A percentile compares a stretch with the other conserved stretches of the same genome.
Evolutionary conservation across 2,888 invertebrate species (phyloP).

Genomic region (Hesperia comma): DNA sequence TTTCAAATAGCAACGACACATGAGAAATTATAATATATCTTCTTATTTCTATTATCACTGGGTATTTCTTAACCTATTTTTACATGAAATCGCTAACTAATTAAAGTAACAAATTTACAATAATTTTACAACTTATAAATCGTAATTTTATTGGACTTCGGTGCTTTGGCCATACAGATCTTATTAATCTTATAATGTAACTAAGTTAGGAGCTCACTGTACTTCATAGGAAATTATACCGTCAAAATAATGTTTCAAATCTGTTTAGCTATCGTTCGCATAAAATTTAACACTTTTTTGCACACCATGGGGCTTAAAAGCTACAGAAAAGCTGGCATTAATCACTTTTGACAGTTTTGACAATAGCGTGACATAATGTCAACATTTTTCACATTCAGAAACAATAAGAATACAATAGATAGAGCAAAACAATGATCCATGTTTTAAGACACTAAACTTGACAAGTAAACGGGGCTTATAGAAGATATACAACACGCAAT

Average conservation of each 20-base stretch:
- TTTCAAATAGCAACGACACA: constrained; percentile 63
- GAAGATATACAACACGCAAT: constrained; percentile 66
- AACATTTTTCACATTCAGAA: constrained; percentile 47
- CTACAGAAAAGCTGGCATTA: constrained; percentile 62
- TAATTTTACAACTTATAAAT: constrained; percentile 73
- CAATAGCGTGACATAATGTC: constrained; percentile 64
- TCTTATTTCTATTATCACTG: constrained; percentile 82
- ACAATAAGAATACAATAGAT: constrained; percentile 58
- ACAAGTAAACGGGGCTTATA: constrained; percentile 55
- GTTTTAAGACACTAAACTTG: constrained; percentile 60
- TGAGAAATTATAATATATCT: constrained; percentile 59
- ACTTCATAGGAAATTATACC: constrained; percentile 20
- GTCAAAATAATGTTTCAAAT: constrained; percentile 28
- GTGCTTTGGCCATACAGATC: constrained; percentile 77
- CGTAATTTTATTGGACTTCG: constrained; percentile 71
- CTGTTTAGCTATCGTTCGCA: constrained; percentile 10
- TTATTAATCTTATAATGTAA: constrained; percentile 31
- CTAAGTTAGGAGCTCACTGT: constrained; percentile 27
- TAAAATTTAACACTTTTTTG: constrained; percentile 41
- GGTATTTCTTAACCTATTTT: constrained; percentile 71
- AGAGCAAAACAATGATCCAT: constrained; percentile 58
- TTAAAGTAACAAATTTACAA: constrained; percentile 61
- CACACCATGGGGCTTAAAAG: constrained; percentile 45
- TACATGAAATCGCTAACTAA: constrained; percentile 55
- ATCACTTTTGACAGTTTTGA: constrained; percentile 55